Evolutionary conservation across 2,797 vertebrate genomes (phyloP), one percentile per base, ranked within the genome.

Genomic region (Hirundo rustica): DNA sequence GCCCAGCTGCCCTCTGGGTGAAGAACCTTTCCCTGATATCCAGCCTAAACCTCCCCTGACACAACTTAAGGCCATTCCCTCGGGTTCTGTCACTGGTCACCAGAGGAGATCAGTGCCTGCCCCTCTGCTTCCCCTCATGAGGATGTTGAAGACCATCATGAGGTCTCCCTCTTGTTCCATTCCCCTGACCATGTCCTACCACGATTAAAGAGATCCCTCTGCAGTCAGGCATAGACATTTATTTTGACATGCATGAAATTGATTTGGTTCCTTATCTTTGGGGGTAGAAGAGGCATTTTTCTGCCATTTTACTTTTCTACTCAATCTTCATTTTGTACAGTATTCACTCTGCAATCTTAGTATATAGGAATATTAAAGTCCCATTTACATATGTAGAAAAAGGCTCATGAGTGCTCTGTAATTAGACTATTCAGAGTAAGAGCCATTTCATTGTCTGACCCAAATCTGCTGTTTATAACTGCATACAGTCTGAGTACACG

Each of bases 401-500:
- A 91, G 38, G 27, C 38, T 89, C 32, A 72, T 40, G 77, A 77
- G 71, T 67, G 34, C 11, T 80, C 54, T 79, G 78, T 62, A 61
- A 88, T 64, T 51, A 53, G 68, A 34, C 25, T 34, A 81, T 65
- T 91, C 89, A 72, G 79, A 65, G 54, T 53, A 88, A 77, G 58
- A 95, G 50, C 42, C 27, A 47, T 92, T 95, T 91, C 16, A 67
- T 91, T 87, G 19, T 79, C 50, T 88, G 78, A 83, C 50, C 68
- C 70, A 96, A 88, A 90, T 93, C 44, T 96, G 77, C 29, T 78
- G 73, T 84, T 92, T 84, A 29, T 81, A 57, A 16, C 67, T 80
- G 62, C 0, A 0, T 34, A 25, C 22, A 36, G 38, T 64, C 75
- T 86, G 83, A 93, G 44, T 48, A 84, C 51, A n/a, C 1, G 0